Percentiles rank a stretch among this genome's conserved stretches.
Conservation (phyloP, 2,113 vertebrate genomes). For the Trochalopteron elliotii region DNA sequence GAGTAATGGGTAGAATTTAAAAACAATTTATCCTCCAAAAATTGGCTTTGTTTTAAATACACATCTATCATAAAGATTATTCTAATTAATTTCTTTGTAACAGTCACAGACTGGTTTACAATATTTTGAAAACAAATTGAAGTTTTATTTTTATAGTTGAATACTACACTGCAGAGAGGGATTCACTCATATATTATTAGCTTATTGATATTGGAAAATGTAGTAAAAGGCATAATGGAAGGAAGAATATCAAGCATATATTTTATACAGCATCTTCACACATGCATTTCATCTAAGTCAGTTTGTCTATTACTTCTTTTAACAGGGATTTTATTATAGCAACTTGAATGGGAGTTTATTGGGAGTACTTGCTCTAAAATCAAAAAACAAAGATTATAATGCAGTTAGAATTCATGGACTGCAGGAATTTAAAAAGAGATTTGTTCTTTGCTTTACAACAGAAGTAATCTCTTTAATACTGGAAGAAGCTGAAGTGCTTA, state of each 20-base stretch:
- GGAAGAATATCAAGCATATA: background rate
- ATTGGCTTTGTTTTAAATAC: background rate
- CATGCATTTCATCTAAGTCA: background rate
- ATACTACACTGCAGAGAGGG: background rate
- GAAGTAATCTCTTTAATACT: background rate
- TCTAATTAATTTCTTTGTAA: background rate
- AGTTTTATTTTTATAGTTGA: background rate
- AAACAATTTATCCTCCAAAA: background rate
- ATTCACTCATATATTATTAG: background rate
- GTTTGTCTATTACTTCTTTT: background rate
- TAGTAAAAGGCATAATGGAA: background rate
- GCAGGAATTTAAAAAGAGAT: background rate
- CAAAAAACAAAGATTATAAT: background rate
- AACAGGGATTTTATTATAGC: background rate
- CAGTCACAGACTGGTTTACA: background rate
- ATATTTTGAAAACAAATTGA: background rate
- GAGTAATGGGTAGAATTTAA: background rate
- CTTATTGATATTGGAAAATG: background rate
- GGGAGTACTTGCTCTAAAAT: background rate
- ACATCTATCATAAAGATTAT: background rate
- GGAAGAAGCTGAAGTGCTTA: background rate
- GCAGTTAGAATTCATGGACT: background rate
- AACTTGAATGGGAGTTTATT: background rate
- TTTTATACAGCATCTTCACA: background rate
- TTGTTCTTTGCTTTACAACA: background rate